Evolutionary conservation across 2,888 invertebrate genomes (phyloP).

Genomic region (Rutpela maculata): DNA sequence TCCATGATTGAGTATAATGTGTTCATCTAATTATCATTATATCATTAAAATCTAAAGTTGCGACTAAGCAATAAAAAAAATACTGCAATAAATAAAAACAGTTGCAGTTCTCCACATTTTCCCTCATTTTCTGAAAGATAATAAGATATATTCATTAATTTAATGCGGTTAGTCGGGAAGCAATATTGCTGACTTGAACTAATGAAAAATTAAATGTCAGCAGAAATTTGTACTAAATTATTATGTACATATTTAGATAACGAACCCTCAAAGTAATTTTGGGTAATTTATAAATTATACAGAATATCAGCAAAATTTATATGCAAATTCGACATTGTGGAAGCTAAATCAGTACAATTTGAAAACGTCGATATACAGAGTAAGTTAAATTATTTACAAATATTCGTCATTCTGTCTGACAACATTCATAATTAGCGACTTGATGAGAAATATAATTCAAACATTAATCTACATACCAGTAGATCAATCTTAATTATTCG

Average conservation of each 20-base stretch:
- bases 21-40: no score
- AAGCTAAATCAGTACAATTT: conserved; percentile 8
- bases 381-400: not conserved
- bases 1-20: no score
- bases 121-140: no score
- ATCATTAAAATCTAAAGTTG: no score
- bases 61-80: no score
- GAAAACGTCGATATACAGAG: not conserved
- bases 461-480: no score
- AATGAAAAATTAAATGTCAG: not conserved
- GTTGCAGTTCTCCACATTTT: no score
- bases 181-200: not conserved
- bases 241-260: conserved; percentile 4
- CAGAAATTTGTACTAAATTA: conserved; percentile 16
- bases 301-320: conserved; percentile 10
- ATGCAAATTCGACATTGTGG: conserved; percentile 9
- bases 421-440: not conserved
- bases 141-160: no score
- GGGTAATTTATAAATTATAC: conserved; percentile 4
- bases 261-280: conserved; percentile 2
- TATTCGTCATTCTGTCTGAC: not conserved
- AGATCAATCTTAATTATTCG: no score
- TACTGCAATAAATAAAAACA: no score
- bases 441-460: no score
- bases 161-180: no score